phyloP scores from a whole-genome alignment of 2,113 vertebrate genomes.

The Engystomops pustulosus region DNA sequence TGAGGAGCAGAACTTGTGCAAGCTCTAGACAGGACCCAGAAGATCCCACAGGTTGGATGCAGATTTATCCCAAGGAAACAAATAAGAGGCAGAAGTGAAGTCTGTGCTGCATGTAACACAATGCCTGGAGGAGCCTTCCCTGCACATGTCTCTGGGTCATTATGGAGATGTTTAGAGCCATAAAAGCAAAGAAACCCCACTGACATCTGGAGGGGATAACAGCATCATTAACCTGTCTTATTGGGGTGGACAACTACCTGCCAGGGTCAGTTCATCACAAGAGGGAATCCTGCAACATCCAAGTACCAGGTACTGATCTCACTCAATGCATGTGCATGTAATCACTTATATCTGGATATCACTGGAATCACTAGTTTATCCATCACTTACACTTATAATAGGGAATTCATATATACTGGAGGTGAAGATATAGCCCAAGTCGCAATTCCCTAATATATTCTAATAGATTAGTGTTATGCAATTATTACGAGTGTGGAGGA shows the following conservation, averaged over 20 bases:
- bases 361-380: neutral
- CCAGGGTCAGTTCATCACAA: neutral
- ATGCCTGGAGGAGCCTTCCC: neutral
- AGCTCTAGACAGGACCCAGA: conserved; percentile 10
- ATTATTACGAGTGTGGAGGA: too few relatives aligned
- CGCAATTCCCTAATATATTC: too few relatives aligned
- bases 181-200: conserved; percentile 16
- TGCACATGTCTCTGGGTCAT: neutral
- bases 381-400: too few relatives aligned
- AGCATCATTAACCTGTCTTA: conserved; percentile 20
- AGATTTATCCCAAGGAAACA: conserved; percentile 1
- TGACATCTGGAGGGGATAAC: conserved; percentile 26
- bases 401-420: too few relatives aligned
- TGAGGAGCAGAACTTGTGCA: conserved; percentile 32
- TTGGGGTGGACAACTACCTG: neutral
- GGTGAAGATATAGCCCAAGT: too few relatives aligned
- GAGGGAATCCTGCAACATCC: neutral
- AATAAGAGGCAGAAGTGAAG: conserved; percentile 30
- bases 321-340: neutral
- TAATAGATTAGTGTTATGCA: too few relatives aligned
- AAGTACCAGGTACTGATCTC: conserved; percentile 32
- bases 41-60: conserved; percentile 19
- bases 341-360: neutral
- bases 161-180: neutral
- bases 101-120: conserved; percentile 21